Conservation (phyloP, 2,797 vertebrate genomes). For the Xerus rutilus region DNA sequence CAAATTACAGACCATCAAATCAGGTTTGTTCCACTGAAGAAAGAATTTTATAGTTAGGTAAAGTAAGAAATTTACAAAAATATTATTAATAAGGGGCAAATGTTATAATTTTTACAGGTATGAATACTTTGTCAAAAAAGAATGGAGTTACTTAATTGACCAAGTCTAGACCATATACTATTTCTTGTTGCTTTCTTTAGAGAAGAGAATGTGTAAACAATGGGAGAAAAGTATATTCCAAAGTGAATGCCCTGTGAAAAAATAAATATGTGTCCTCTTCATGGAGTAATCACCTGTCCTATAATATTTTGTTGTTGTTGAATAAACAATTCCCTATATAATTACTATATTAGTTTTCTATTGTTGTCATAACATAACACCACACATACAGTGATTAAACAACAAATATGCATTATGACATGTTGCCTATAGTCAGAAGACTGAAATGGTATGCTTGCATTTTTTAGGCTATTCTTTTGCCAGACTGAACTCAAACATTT, state of each 20-base stretch:
- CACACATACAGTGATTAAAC: background rate
- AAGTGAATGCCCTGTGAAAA: background rate
- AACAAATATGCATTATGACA: background rate
- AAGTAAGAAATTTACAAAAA: conserved; percentile 22
- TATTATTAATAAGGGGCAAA: background rate
- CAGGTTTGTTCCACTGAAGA: background rate
- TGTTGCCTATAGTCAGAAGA: background rate
- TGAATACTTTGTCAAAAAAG: background rate
- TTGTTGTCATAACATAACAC: background rate
- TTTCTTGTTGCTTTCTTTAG: background rate
- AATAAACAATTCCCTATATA: background rate
- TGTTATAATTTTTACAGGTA: background rate
- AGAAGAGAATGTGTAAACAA: background rate
- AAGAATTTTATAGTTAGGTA: background rate
- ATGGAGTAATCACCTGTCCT: background rate
- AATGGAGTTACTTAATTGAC: background rate
- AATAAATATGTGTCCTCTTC: background rate
- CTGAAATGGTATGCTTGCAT: background rate
- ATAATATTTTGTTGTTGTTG: background rate
- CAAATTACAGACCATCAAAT: conserved; percentile 31
- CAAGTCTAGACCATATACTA: background rate
- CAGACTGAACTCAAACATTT: background rate
- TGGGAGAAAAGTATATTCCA: background rate
- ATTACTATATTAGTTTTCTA: background rate
- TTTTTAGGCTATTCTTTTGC: background rate